phyloP scores from a whole-genome alignment of 2,113 vertebrate species.

The Mus musculus region GRCm39 chr3:45787001-45787500 shows the following conservation, averaged over 20 bases:
- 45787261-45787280: slow-evolving; percentile 31
- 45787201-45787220: slow-evolving; percentile 4
- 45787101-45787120: slow-evolving; percentile 35
- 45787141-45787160: background rate
- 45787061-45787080: slow-evolving; percentile 38
- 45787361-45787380: background rate
- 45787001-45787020: background rate
- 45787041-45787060: background rate
- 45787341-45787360: background rate
- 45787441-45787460: background rate
- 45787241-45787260: background rate
- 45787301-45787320: background rate
- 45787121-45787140: slow-evolving; percentile 19
- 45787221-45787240: background rate
- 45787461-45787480: background rate
- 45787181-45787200: slow-evolving; percentile 32
- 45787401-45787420: background rate
- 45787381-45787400: background rate
- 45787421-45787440: accelerated
- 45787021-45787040: slow-evolving; percentile 21
- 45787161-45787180: slow-evolving; percentile 22
- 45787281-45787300: slow-evolving; percentile 1
- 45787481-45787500: background rate
- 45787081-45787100: slow-evolving; percentile 49
- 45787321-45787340: background rate